Percentiles rank a stretch among this genome's conserved stretches.
Evolutionary conservation across 2,888 invertebrate genomes (phyloP).

Genomic region (Epistrophe grossulariae): DNA sequence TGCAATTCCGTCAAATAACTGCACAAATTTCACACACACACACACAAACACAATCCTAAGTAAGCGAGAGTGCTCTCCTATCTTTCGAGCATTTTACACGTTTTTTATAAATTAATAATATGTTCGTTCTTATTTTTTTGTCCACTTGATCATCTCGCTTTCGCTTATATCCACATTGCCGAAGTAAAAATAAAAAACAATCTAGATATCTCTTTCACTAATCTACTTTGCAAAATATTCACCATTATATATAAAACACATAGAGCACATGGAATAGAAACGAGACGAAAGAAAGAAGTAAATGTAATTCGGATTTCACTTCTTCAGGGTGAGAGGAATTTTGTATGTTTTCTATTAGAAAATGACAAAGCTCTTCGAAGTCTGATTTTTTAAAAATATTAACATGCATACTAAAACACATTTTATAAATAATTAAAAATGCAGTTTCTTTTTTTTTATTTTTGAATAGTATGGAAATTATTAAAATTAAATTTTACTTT

Average conservation of each 20-base stretch:
- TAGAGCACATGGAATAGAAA: slow-evolving; percentile 30
- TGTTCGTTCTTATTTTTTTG: not conserved
- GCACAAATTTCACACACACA: not conserved
- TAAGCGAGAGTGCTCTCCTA: too few species aligned
- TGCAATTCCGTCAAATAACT: slow-evolving; percentile 61
- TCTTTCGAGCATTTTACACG: not conserved
- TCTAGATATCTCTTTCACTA: slow-evolving; percentile 15
- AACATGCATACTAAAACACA: not conserved
- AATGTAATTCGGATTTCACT: slow-evolving; percentile 26
- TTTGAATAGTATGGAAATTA: not conserved
- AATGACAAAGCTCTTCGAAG: not conserved
- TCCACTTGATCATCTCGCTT: slow-evolving; percentile 8
- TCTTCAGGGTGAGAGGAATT: slow-evolving; percentile 1
- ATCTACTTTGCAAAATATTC: slow-evolving; percentile 33
- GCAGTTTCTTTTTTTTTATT: not conserved
- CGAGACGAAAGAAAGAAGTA: slow-evolving; percentile 4
- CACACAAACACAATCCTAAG: not conserved
- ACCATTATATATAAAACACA: slow-evolving; percentile 4
- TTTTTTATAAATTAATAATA: not conserved
- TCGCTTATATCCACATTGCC: not conserved
- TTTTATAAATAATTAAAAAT: not conserved
- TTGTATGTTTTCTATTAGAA: not conserved
- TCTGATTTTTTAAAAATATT: not conserved
- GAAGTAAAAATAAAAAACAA: not conserved
- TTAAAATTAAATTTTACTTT: slow-evolving; percentile 15